Evolutionary conservation across 2,888 invertebrate genomes (phyloP), one percentile per base, ranked within the genome.

Genomic region (Bombylius major): DNA sequence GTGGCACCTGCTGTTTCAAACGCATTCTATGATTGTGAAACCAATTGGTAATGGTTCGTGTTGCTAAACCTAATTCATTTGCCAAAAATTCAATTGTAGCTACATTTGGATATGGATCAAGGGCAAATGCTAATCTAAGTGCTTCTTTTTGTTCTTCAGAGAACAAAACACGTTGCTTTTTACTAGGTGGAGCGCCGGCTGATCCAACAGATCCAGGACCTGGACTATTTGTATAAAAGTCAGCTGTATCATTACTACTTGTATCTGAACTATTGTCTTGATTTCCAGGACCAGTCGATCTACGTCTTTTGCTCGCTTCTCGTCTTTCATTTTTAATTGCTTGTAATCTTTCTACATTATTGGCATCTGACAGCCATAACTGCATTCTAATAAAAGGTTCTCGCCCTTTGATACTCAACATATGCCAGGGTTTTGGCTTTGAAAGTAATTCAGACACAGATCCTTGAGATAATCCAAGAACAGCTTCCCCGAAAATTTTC

Each of bases 1-100:
- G 89, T 3, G 90, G 89, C 54, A 85, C 84, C 69, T 90, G 89
- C 70, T 92, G 91, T 76, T 97, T 97, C 69, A 95, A 82, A 60
- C 99, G 82, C 94, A 99, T 99, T 65, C 99, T 85, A 72, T 99
- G 97, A 73, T 99, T 99, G 79, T 99, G 98, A 80, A 99, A 99
- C 99, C 99, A 99, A 76, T 99, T 99, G 59, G 96, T 96, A 67
- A 99, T 97, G 55, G 98, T 98, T 64, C 98, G 82, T 53, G 95
- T 88, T 7, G 94, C 91, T 47, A 99, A 79, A 9, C 87, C 89
- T 56, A 99, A 77, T 73, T 96, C 95, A 39, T 84, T 82, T 39
- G 97, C 95, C 57, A 99, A 79, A 69, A 94, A 94, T 71, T 98
- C 97, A 62, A 98, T 95, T 57, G 95, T 94, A 33, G 90, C 89